These are phyloP conservation scores for Melipona quadrifasciata DNA, from an alignment of 1,140 invertebrate genomes.

Conservation along the genomic window DNA sequence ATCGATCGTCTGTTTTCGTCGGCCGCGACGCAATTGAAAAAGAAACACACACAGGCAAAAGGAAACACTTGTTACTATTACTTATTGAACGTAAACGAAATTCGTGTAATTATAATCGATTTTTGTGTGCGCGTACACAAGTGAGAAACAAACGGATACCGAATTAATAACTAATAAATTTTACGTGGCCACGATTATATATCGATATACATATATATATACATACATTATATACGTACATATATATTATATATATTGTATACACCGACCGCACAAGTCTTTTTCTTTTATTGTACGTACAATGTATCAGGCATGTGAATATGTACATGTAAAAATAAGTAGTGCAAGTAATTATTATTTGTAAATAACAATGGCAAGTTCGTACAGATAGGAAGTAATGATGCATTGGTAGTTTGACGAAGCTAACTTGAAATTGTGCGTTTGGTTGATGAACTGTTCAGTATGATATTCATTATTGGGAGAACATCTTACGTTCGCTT, in stretches of 20 bases:
- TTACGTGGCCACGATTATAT: constrained; percentile 49
- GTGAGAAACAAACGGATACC: constrained; percentile 28
- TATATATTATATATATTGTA: constrained; percentile 41
- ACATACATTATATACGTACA: constrained; percentile 8
- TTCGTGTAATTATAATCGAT: constrained; percentile 31
- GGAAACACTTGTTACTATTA: constrained; percentile 4
- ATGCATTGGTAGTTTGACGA: constrained; percentile 31
- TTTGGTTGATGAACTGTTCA: not conserved
- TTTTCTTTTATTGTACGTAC: constrained; percentile 56
- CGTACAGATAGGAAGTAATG: constrained; percentile 29
- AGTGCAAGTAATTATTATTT: constrained; percentile 53
- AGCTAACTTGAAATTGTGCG: not conserved
- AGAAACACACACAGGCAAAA: not conserved
- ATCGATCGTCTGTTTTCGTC: not conserved
- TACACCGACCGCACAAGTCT: constrained; percentile 66
- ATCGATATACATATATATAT: constrained; percentile 13
- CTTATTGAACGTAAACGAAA: constrained; percentile 28
- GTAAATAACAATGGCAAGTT: constrained; percentile 49
- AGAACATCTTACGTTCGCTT: not conserved
- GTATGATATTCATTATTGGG: not conserved
- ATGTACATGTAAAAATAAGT: constrained; percentile 41
- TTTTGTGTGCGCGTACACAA: constrained; percentile 27
- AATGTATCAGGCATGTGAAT: constrained; percentile 47
- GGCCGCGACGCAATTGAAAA: not conserved
- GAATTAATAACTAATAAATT: constrained; percentile 23